Evolutionary conservation across 2,113 vertebrate species (phyloP), one percentile per base, ranked within the genome.

Genomic region (Microtus richardsoni): DNA sequence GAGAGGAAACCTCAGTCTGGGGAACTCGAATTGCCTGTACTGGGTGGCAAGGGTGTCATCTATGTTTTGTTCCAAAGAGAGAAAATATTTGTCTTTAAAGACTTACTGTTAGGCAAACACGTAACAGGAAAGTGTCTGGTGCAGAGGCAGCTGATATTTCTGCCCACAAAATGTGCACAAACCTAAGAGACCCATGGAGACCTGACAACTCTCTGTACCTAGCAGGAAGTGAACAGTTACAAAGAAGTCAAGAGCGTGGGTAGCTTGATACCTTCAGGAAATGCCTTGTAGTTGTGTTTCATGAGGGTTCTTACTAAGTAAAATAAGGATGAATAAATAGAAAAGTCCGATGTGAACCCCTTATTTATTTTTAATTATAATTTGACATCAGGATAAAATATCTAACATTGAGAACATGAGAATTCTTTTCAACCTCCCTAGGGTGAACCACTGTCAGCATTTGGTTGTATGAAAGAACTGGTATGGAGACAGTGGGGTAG

Each of bases 61-160:
- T 95, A 22, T 47, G 17, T 91, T 96, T 91, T 85, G 58, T 85
- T 92, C 16, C 28, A 54, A 54, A 73, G 30, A 47, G n/a, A 96
- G 24, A 74, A 13, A 21, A 86, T 87, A 7, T 88, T 83, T 93
- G n/a, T 89, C 8, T 80, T 54, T 71, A 78, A 83, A 94, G 87
- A 60, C 30, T 96, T 19, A 88, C 66, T 10, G 8, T 79, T 73
- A 73, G 26, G 87, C 41, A 90, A 88, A 89, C 17, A 68, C 36
- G 21, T 93, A 82, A 85, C 75, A 93, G 89, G 49, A 82, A 83
- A 47, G 71, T 52, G 7, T 78, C 36, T 68, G 64, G 58, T 93
- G 74, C 11, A 92, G 24, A 54, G 5, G 8, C 22, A 83, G 26
- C 66, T 77, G n/a, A 8, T 74, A 28, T 2, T 47, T 90, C 9